Base-by-base conservation (phyloP, 1,140 invertebrate genomes). In the Pygmarrhopalites habei region DNA sequence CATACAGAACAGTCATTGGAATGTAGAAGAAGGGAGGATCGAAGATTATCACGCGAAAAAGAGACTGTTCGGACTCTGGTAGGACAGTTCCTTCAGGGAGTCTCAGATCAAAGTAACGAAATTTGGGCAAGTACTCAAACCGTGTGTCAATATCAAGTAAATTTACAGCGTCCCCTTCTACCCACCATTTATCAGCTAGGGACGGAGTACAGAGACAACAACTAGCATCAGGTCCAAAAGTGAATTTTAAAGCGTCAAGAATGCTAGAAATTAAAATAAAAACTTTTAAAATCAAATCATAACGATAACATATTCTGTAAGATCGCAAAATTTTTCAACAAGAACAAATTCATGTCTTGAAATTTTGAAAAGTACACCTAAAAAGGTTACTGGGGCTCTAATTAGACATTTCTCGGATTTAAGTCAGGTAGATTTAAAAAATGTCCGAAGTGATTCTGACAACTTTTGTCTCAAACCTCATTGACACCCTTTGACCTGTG, bases 11-110 rank as follows among this genome's bases (percentile, higher is more conserved):
- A 51, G 63, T 29, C 58, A 69, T 60, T n/a, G 67, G 58, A 26
- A 69, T 67, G 23, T 69, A 69, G 26, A 69, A 69, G 39, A 69
- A 69, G 0, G 67, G 67, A 19, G 67, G 67, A 28, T 69, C 67
- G 30, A 69, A 69, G 1, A 69, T 61, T 21, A 69, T 66, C 0
- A 69, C 61, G 41, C 65, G 21, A 64, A 64, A 69, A 30, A 53
- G 25, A 17, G 60, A 51, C 28, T 32, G 21, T 44, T 64, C 56
- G 1, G 51, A 47, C 25, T 58, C 44, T n/a, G n/a, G n/a, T 12
- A 67, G 32, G 17, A 52, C 35, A 35, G 51, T 60, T 4, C 39
- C 23, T 0, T 58, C 25, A 21, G 67, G 67, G 52, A 39, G 43
- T 19, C 61, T 28, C 2, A 69, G 53, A 32, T 69, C 67, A 58